A percentile compares a stretch with the other conserved stretches of the same genome.
phyloP scores from a whole-genome alignment of 2,888 invertebrate genomes.

The Xylophagus ater region DNA sequence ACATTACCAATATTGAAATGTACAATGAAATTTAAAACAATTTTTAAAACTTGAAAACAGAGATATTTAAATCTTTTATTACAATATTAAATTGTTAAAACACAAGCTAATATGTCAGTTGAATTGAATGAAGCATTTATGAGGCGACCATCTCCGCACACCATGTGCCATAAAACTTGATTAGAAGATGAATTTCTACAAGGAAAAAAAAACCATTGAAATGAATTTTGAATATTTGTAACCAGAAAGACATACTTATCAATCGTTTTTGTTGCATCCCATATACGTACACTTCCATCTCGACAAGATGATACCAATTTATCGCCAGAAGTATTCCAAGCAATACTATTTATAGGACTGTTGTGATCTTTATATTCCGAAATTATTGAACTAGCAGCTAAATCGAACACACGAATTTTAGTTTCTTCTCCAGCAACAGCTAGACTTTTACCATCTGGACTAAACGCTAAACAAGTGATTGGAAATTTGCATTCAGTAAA shows the following conservation, averaged over 20 bases:
- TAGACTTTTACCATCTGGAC: slow-evolving; percentile 71
- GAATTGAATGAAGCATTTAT: too few species aligned
- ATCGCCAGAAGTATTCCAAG: slow-evolving; percentile 48
- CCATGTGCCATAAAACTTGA: too few species aligned
- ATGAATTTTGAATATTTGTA: too few species aligned
- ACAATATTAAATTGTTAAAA: too few species aligned
- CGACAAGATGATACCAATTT: slow-evolving; percentile 56
- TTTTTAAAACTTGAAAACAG: too few species aligned
- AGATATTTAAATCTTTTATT: too few species aligned
- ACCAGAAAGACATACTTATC: slow-evolving; percentile 15
- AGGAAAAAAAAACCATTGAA: too few species aligned
- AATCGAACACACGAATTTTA: slow-evolving; percentile 54
- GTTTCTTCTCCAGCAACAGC: slow-evolving; percentile 69
- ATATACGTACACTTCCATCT: slow-evolving; percentile 54
- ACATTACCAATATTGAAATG: too few species aligned
- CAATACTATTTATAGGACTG: slow-evolving; percentile 44
- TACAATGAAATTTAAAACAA: too few species aligned
- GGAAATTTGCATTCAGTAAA: slow-evolving; percentile 66
- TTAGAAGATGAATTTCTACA: too few species aligned
- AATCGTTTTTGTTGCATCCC: slow-evolving; percentile 43
- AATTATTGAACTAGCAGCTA: slow-evolving; percentile 47
- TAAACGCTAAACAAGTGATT: slow-evolving; percentile 68
- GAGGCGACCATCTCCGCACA: too few species aligned
- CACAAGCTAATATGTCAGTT: too few species aligned
- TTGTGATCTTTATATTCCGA: slow-evolving; percentile 49